These are phyloP conservation scores for Lophura swinhoii DNA, from an alignment of 2,797 vertebrate genomes.

Conservation along the genomic window DNA sequence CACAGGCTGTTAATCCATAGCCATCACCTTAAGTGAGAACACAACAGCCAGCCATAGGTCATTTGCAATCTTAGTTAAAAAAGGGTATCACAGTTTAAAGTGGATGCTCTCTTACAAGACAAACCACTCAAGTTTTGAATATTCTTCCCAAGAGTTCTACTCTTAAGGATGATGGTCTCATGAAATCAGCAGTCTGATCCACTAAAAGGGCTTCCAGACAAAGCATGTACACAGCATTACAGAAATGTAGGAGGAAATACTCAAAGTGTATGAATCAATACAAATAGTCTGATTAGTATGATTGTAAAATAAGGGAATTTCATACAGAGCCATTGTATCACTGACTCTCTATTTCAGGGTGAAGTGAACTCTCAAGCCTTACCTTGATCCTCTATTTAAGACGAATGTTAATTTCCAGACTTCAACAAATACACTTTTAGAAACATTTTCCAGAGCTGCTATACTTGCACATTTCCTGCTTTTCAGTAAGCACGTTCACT, in stretches of 20 bases:
- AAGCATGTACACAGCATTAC: background rate
- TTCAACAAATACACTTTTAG: background rate
- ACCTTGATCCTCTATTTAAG: background rate
- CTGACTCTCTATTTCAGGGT: background rate
- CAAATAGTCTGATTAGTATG: background rate
- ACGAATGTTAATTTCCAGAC: background rate
- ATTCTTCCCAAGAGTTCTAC: background rate
- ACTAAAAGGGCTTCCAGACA: background rate
- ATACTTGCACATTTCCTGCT: background rate
- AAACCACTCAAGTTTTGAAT: background rate
- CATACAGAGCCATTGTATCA: rapidly evolving
- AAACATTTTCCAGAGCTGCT: background rate
- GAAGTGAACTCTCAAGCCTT: background rate
- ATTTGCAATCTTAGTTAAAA: constrained; percentile 42
- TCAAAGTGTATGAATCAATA: background rate
- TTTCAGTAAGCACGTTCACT: background rate
- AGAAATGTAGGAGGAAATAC: background rate
- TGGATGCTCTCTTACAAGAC: constrained; percentile 14
- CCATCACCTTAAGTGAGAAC: constrained; percentile 23
- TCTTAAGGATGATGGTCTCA: background rate
- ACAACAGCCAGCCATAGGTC: constrained; percentile 23
- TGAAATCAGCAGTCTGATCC: background rate
- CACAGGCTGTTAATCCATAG: constrained; percentile 18
- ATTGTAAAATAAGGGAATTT: background rate
- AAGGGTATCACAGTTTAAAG: constrained; percentile 18